These are phyloP conservation scores for Dinocampus coccinellae DNA, from an alignment of 2,888 invertebrate species.

Conservation along the genomic window DNA sequence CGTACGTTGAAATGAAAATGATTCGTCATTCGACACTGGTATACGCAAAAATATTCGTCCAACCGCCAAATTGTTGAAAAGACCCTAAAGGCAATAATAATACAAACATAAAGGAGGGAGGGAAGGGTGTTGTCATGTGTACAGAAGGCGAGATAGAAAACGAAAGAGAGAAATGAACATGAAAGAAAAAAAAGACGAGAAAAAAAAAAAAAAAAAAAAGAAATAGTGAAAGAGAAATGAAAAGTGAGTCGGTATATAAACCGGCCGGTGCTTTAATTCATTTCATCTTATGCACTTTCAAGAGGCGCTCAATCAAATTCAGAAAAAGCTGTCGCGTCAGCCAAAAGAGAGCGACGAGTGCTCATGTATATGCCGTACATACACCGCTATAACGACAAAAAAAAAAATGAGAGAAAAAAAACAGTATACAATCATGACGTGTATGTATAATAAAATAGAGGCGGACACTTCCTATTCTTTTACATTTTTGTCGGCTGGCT, in stretches of 20 bases:
- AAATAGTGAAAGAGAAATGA: slow-evolving; percentile 8
- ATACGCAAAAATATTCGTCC: slow-evolving; percentile 32
- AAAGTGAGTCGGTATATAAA: slow-evolving; percentile 19
- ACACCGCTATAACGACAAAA: not conserved
- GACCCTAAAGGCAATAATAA: slow-evolving; percentile 22
- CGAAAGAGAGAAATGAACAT: slow-evolving; percentile 28
- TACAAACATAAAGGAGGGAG: slow-evolving; percentile 22
- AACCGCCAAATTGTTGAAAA: slow-evolving; percentile 35
- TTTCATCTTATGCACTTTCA: slow-evolving; percentile 62
- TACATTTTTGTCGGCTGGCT: slow-evolving; percentile 21
- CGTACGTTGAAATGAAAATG: slow-evolving; percentile 16
- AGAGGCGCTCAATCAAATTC: slow-evolving; percentile 67
- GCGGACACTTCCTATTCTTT: slow-evolving; percentile 29
- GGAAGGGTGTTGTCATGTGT: slow-evolving; percentile 1
- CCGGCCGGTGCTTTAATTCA: slow-evolving; percentile 57
- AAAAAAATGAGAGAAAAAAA: not conserved
- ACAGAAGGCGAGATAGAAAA: slow-evolving; percentile 15
- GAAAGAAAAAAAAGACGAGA: slow-evolving; percentile 13
- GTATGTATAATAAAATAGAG: slow-evolving; percentile 25
- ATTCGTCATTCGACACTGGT: slow-evolving; percentile 35
- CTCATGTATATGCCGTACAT: slow-evolving; percentile 21
- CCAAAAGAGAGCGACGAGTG: slow-evolving; percentile 44
- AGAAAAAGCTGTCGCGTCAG: slow-evolving; percentile 62
- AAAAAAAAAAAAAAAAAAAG: slow-evolving; percentile 14
- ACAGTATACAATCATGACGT: slow-evolving; percentile 20